Conservation (phyloP, 2,113 vertebrate species). For the Psilopogon haemacephalus region DNA sequence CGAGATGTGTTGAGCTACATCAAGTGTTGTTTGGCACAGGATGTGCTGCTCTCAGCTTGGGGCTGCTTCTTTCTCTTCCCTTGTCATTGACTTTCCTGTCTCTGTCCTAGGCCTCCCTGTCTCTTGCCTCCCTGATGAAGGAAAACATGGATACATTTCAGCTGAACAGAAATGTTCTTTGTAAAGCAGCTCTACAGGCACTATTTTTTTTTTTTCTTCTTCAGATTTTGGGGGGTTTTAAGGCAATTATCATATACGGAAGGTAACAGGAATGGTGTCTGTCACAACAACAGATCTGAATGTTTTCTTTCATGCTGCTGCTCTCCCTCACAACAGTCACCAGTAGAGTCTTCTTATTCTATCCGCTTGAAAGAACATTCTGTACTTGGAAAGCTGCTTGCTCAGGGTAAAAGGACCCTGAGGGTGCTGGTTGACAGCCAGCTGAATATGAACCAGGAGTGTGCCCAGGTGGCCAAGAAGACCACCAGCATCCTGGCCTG, state of each 20-base stretch:
- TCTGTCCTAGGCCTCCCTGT: not conserved
- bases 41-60: not conserved
- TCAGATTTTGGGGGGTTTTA: not conserved
- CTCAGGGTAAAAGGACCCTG: too few species aligned
- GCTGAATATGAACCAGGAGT: too few species aligned
- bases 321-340: not conserved
- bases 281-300: not conserved
- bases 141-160: not conserved
- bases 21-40: not conserved
- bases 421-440: too few species aligned
- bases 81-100: accelerated
- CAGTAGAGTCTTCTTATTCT: not conserved
- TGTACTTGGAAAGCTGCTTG: too few species aligned
- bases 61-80: not conserved
- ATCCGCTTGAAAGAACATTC: not conserved
- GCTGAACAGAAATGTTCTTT: not conserved
- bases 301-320: not conserved
- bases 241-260: not conserved
- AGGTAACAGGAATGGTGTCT: not conserved
- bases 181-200: not conserved
- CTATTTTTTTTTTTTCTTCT: not conserved
- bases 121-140: not conserved
- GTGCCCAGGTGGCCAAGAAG: too few species aligned
- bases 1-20: accelerated
- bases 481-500: too few species aligned